A percentile compares a stretch with the other conserved stretches of the same genome.
Evolutionary conservation across 2,888 invertebrate species (phyloP).

Genomic region (Myopa testacea): DNA sequence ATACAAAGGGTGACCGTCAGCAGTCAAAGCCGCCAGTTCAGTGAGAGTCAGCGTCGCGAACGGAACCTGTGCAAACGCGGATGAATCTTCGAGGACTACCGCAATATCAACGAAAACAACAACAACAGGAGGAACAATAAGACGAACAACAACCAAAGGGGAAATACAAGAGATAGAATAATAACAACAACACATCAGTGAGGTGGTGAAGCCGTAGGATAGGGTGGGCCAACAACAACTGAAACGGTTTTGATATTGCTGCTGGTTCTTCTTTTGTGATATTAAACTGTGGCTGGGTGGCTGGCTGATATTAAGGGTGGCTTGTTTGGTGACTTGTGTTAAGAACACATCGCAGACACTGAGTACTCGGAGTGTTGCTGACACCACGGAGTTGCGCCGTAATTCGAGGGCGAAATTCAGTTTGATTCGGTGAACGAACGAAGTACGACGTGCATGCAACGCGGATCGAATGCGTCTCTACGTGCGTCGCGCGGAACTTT

Average conservation of each 20-base stretch:
- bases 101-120: background rate
- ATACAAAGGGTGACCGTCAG: background rate
- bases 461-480: background rate
- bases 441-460: background rate
- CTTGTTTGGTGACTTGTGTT: constrained; percentile 15
- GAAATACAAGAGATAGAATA: background rate
- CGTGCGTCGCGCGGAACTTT: background rate
- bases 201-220: constrained; percentile 45
- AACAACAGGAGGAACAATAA: background rate
- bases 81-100: constrained; percentile 3
- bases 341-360: constrained; percentile 26
- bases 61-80: constrained; percentile 37
- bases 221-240: constrained; percentile 40
- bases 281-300: constrained; percentile 10
- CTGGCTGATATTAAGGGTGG: constrained; percentile 30
- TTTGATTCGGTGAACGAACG: constrained; percentile 19
- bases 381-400: constrained; percentile 60
- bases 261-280: too few relatives aligned
- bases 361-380: constrained; percentile 30
- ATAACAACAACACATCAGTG: constrained; percentile 28
- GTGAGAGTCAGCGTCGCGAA: constrained; percentile 43
- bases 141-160: background rate
- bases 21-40: constrained; percentile 16
- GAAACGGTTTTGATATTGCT: too few relatives aligned
- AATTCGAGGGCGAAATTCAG: background rate